Conservation (phyloP, 2,113 vertebrate species). For the Hippocampus zosterae region DNA sequence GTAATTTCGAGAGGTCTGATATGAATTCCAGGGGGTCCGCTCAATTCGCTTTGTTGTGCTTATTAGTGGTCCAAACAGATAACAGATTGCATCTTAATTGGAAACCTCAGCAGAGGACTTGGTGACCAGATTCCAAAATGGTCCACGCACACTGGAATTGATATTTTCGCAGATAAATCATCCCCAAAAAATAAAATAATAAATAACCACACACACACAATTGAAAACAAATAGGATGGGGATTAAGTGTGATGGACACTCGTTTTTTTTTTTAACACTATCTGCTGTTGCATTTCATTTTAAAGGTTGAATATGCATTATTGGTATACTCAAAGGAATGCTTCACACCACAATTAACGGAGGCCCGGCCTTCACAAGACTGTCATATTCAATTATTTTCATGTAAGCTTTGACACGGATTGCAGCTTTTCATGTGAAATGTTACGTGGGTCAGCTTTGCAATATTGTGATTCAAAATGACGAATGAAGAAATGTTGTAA, state of each 20-base stretch:
- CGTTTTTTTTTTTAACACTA: not conserved
- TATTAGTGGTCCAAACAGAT: slow-evolving; percentile 72
- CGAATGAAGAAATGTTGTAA: too few relatives aligned
- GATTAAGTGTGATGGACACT: not conserved
- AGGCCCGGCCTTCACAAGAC: too few relatives aligned
- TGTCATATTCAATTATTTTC: too few relatives aligned
- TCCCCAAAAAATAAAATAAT: too few relatives aligned
- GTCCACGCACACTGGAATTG: slow-evolving; percentile 49
- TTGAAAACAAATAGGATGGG: not conserved
- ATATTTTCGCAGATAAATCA: slow-evolving; percentile 15
- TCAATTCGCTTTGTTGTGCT: slow-evolving; percentile 66
- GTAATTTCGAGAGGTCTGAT: slow-evolving; percentile 70
- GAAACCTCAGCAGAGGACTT: slow-evolving; percentile 67
- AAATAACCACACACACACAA: slow-evolving; percentile 15
- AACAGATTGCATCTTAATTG: slow-evolving; percentile 76
- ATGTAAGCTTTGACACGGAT: too few relatives aligned
- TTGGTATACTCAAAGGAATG: too few relatives aligned
- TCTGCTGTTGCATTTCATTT: too few relatives aligned
- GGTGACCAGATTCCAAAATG: slow-evolving; percentile 61
- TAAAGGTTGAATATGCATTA: too few relatives aligned
- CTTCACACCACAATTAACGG: too few relatives aligned
- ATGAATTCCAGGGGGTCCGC: slow-evolving; percentile 66
- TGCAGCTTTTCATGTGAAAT: too few relatives aligned
- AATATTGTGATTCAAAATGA: too few relatives aligned
- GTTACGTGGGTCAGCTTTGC: too few relatives aligned